phyloP scores from a whole-genome alignment of 2,888 invertebrate genomes.

The Halictus quadricinctus region DNA sequence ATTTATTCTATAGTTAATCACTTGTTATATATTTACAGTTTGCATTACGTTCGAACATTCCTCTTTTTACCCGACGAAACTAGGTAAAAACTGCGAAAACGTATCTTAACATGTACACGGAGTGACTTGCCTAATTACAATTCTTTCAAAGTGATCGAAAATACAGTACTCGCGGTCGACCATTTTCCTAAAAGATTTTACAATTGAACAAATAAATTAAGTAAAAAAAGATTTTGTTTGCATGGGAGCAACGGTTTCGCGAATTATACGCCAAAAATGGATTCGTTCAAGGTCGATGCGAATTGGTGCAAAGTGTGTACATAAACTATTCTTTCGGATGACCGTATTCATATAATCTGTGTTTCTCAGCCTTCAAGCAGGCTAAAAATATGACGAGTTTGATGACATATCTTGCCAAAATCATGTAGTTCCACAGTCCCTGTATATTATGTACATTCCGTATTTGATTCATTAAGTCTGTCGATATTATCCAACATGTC shows the following conservation, averaged over 20 bases:
- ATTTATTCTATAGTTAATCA: conserved; percentile 33
- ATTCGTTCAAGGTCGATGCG: not conserved
- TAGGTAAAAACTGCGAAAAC: conserved; percentile 21
- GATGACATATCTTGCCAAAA: not conserved
- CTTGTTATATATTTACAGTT: conserved; percentile 35
- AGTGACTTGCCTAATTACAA: not conserved
- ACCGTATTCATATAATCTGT: not conserved
- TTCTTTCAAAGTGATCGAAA: not conserved
- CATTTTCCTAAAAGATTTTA: not conserved
- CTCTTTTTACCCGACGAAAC: not conserved
- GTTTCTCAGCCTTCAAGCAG: not conserved
- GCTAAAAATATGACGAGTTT: not conserved
- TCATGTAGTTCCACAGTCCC: not conserved
- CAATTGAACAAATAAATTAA: not conserved
- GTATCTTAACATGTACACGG: conserved; percentile 9
- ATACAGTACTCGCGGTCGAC: not conserved
- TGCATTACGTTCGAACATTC: conserved; percentile 11
- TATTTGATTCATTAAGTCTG: conserved; percentile 2
- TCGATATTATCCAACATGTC: conserved; percentile 9
- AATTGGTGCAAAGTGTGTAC: conserved; percentile 47
- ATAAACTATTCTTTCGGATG: conserved; percentile 56
- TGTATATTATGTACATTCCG: not conserved
- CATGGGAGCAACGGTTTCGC: not conserved
- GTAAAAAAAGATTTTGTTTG: not conserved
- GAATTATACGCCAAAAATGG: not conserved